Percentiles rank a stretch among this genome's conserved stretches.
These are phyloP conservation scores for Flexamia atlantica DNA, from an alignment of 2,888 invertebrate species.

Conservation along the genomic window DNA sequence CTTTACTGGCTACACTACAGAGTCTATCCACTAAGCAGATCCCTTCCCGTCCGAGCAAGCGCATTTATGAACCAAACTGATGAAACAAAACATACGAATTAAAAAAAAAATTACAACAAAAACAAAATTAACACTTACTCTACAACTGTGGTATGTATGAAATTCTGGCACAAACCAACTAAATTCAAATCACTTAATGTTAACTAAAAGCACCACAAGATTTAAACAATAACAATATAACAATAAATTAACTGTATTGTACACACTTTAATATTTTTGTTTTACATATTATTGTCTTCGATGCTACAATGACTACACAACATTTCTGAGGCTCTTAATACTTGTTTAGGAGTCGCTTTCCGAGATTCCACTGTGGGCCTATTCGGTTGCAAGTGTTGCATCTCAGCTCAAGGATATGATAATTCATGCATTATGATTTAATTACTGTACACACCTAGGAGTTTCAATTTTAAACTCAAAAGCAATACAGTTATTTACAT, in stretches of 20 bases:
- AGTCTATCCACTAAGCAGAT: constrained; percentile 15
- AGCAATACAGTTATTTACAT: too few species aligned
- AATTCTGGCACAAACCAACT: constrained; percentile 37
- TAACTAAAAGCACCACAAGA: constrained; percentile 51
- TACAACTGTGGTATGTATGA: constrained; percentile 34
- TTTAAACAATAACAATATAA: constrained; percentile 54
- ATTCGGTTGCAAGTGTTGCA: background rate
- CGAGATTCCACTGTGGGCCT: background rate
- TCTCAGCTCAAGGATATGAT: too few species aligned
- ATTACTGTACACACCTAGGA: too few species aligned
- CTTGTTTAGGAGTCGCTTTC: constrained; percentile 23
- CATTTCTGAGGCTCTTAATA: constrained; percentile 19
- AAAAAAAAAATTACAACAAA: constrained; percentile 39
- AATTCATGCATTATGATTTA: too few species aligned
- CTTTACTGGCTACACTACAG: background rate
- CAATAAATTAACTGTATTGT: constrained; percentile 55
- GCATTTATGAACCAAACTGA: background rate
- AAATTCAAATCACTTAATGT: constrained; percentile 41
- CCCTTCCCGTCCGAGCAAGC: constrained; percentile 42
- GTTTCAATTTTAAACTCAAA: too few species aligned
- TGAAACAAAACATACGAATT: constrained; percentile 19
- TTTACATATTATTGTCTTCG: constrained; percentile 56
- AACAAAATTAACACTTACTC: constrained; percentile 31
- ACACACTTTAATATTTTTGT: constrained; percentile 34
- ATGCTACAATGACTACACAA: constrained; percentile 29